These are phyloP conservation scores for Aphodius granarius DNA, from an alignment of 2,888 invertebrate genomes.

Conservation along the genomic window DNA sequence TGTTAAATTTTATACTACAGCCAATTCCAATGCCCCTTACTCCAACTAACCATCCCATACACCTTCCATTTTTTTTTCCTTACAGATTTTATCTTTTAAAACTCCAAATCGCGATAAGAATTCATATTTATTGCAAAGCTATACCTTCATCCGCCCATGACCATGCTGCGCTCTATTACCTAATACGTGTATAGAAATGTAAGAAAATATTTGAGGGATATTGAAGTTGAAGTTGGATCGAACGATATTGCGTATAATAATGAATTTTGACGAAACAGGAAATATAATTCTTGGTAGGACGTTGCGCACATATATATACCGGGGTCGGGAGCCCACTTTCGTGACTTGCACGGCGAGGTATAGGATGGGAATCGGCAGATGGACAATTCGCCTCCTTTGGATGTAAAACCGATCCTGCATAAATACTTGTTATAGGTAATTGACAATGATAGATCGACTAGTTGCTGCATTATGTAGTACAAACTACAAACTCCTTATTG, in stretches of 20 bases:
- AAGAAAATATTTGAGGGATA: background rate
- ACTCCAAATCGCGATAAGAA: background rate
- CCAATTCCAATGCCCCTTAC: constrained; percentile 9
- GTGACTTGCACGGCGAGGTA: constrained; percentile 36
- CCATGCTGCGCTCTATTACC: too few species aligned
- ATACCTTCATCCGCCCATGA: too few species aligned
- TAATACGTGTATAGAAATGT: background rate
- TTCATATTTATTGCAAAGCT: too few species aligned
- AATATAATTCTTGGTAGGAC: constrained; percentile 31
- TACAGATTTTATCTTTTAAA: background rate
- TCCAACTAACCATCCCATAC: background rate
- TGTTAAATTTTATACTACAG: constrained; percentile 13
- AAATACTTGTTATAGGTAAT: constrained; percentile 47
- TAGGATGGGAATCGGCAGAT: constrained; percentile 39
- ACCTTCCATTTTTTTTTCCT: background rate
- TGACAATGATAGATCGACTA: constrained; percentile 46
- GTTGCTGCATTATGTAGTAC: constrained; percentile 45
- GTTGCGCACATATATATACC: constrained; percentile 17
- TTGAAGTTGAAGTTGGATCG: background rate
- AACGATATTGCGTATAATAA: constrained; percentile 9
- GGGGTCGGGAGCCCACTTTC: constrained; percentile 31
- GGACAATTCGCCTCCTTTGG: constrained; percentile 43
- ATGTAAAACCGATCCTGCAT: constrained; percentile 44
- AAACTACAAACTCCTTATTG: constrained; percentile 45
- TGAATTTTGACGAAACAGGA: constrained; percentile 20